phyloP scores from a whole-genome alignment of 1,140 invertebrate species.

The Centruroides sculpturatus region DNA sequence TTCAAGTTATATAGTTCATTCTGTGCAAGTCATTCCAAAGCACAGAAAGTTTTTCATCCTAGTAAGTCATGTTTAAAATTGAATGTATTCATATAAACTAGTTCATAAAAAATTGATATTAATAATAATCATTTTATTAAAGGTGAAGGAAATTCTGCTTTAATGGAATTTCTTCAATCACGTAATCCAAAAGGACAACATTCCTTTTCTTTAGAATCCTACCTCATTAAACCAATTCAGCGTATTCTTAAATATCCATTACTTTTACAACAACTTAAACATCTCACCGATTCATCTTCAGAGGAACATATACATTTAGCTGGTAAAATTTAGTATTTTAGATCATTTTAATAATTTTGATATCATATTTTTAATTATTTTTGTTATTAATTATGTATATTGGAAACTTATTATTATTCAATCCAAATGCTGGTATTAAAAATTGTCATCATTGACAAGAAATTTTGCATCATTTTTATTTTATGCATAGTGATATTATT shows the following conservation, averaged over 20 bases:
- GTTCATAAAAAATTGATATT: background rate
- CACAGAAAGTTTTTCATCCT: slow-evolving; percentile 95
- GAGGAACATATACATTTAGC: slow-evolving; percentile 83
- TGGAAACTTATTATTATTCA: too few species aligned
- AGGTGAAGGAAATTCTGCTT: slow-evolving; percentile 89
- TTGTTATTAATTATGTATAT: too few species aligned
- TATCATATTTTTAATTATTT: too few species aligned
- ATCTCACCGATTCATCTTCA: slow-evolving; percentile 77
- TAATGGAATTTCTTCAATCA: slow-evolving; percentile 85
- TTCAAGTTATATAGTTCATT: slow-evolving; percentile 98
- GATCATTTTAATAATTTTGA: too few species aligned
- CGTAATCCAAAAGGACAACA: slow-evolving; percentile 64
- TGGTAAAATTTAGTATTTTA: slow-evolving; percentile 23
- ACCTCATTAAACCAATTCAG: slow-evolving; percentile 98
- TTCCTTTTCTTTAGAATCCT: slow-evolving; percentile 90
- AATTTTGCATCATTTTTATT: too few species aligned
- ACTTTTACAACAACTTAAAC: slow-evolving; percentile 82
- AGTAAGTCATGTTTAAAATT: slow-evolving; percentile 48
- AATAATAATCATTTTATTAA: slow-evolving; percentile 8
- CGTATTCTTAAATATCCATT: slow-evolving; percentile 95
- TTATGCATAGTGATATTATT: too few species aligned
- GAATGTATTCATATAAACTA: too few species aligned
- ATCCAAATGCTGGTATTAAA: too few species aligned
- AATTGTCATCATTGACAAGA: too few species aligned
- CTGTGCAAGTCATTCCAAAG: slow-evolving; percentile 96